These are phyloP conservation scores for Exocentrus adspersus DNA, from an alignment of 2,888 invertebrate genomes.

Conservation along the genomic window DNA sequence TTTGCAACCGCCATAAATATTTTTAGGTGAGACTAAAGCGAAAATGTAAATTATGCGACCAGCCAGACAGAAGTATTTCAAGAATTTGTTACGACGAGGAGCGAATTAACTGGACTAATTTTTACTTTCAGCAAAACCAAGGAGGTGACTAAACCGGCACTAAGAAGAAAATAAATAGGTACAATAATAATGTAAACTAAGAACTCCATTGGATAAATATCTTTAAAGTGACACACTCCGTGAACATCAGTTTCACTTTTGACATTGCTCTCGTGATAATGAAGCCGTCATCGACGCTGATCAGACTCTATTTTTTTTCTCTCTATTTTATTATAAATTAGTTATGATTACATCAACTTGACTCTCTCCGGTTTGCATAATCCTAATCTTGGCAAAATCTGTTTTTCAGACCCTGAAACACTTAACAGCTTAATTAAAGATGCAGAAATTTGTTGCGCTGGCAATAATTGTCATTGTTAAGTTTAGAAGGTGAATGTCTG, in stretches of 20 bases:
- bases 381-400: background rate
- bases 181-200: no score
- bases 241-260: background rate
- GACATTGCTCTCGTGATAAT: background rate
- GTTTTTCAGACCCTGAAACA: conserved; percentile 8
- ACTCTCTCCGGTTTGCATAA: conserved; percentile 5
- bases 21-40: background rate
- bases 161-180: no score
- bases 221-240: no score
- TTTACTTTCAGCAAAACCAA: no score
- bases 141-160: no score
- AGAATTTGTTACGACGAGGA: background rate
- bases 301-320: background rate
- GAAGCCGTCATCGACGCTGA: background rate
- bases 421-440: conserved; percentile 5
- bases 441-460: conserved; percentile 2
- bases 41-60: background rate
- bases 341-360: background rate
- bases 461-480: background rate
- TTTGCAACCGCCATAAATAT: background rate
- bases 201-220: no score
- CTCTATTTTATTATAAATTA: background rate
- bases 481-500: conserved; percentile 6
- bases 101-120: background rate
- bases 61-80: background rate